phyloP scores from a whole-genome alignment of 2,888 invertebrate genomes.

The Ctenicera cuprea region DNA sequence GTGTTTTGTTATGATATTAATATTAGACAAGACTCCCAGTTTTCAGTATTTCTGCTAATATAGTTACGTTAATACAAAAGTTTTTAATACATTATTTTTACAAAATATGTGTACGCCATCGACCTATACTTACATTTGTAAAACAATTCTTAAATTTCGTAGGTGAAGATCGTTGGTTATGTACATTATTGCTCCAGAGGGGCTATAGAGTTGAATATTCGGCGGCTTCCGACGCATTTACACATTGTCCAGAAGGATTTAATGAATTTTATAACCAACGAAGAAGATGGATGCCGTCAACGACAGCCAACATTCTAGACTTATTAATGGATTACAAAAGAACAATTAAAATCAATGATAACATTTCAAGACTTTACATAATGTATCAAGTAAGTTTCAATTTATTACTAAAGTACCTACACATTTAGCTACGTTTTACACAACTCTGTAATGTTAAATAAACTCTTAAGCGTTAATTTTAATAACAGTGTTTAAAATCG shows the following conservation, averaged over 20 bases:
- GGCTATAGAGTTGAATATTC: slow-evolving; percentile 96
- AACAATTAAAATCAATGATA: slow-evolving; percentile 90
- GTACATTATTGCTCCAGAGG: slow-evolving; percentile 92
- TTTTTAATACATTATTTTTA: too few relatives aligned
- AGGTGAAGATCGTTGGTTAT: slow-evolving; percentile 98
- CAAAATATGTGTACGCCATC: too few relatives aligned
- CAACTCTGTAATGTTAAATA: too few relatives aligned
- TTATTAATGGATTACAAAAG: slow-evolving; percentile 85
- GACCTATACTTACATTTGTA: too few relatives aligned
- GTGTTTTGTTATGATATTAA: too few relatives aligned
- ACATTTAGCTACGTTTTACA: too few relatives aligned
- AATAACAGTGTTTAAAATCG: too few relatives aligned
- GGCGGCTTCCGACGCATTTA: slow-evolving; percentile 96
- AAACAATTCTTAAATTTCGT: slow-evolving; percentile 32
- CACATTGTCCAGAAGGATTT: slow-evolving; percentile 95
- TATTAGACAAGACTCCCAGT: too few relatives aligned
- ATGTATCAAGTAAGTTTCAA: slow-evolving; percentile 77
- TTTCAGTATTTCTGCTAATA: too few relatives aligned
- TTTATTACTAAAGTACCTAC: too few relatives aligned
- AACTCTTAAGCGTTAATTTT: too few relatives aligned
- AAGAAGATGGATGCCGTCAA: slow-evolving; percentile 96
- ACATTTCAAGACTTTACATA: slow-evolving; percentile 89
- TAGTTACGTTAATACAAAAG: too few relatives aligned
- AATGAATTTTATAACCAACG: slow-evolving; percentile 96
- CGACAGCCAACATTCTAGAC: slow-evolving; percentile 96